phyloP scores from a whole-genome alignment of 2,113 vertebrate species.

The Antennarius striatus region DNA sequence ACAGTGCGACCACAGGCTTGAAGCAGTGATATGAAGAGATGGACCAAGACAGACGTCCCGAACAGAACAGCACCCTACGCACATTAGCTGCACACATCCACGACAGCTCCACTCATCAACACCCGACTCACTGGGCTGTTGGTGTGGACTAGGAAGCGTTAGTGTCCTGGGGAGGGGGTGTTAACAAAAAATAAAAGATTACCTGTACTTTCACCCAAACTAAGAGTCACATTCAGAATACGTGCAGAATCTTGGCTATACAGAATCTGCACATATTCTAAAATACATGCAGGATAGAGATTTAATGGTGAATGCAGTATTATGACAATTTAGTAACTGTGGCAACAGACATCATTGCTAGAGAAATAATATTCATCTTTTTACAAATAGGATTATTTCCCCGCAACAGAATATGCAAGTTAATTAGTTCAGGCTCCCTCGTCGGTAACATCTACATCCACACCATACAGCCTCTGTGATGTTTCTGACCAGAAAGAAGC shows the following conservation, averaged over 20 bases:
- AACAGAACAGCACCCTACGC: neutral
- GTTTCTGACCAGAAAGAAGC: conserved; percentile 1
- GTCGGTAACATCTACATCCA: neutral
- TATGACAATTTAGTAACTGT: too few species aligned
- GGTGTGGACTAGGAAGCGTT: neutral
- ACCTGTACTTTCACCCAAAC: too few species aligned
- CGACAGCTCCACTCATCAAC: neutral
- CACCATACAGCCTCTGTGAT: neutral
- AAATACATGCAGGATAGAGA: too few species aligned
- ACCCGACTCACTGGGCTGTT: neutral
- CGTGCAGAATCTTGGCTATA: too few species aligned
- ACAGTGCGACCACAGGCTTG: neutral
- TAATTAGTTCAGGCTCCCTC: neutral
- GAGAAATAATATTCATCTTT: too few species aligned
- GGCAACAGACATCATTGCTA: too few species aligned
- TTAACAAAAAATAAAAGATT: too few species aligned
- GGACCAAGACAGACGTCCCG: conserved; percentile 5
- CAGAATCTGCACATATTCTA: too few species aligned
- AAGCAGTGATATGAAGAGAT: conserved; percentile 11
- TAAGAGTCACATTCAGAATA: too few species aligned
- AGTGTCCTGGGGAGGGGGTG: neutral
- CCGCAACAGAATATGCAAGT: neutral
- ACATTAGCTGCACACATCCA: conserved; percentile 2
- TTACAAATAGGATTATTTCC: too few species aligned
- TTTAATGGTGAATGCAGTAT: too few species aligned